Evolutionary conservation across 2,113 vertebrate species (phyloP).

Genomic region (Rhea pennata): DNA sequence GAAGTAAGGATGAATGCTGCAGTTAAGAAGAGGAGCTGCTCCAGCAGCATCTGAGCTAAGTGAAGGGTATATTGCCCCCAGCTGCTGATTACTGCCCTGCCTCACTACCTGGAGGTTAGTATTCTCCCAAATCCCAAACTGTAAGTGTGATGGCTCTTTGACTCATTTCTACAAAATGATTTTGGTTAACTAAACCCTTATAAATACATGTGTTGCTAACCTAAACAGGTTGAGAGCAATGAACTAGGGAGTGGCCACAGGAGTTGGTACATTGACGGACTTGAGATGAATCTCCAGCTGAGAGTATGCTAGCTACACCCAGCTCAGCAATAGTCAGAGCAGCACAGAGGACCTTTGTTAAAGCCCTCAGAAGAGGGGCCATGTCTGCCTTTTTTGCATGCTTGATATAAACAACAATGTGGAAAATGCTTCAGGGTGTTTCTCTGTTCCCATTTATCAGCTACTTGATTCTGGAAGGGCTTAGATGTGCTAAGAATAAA

Average conservation of each 20-base stretch:
- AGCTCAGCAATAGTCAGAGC: not conserved
- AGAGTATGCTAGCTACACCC: not conserved
- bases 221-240: not conserved
- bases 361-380: not conserved
- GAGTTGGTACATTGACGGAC: not conserved
- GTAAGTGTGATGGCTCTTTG: not conserved
- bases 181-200: not conserved
- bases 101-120: not conserved
- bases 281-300: not conserved
- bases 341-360: not conserved
- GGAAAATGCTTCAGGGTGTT: not conserved
- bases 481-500: not conserved
- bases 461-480: not conserved
- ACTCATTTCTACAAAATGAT: not conserved
- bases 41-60: not conserved
- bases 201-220: not conserved
- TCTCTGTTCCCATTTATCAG: not conserved
- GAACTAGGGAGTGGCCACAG: not conserved
- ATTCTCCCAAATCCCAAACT: not conserved
- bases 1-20: not conserved
- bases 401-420: not conserved
- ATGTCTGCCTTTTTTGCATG: not conserved
- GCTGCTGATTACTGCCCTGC: not conserved
- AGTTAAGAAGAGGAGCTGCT: not conserved
- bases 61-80: not conserved